Conservation (phyloP, 2,113 vertebrate genomes). For the Talpa occidentalis region DNA sequence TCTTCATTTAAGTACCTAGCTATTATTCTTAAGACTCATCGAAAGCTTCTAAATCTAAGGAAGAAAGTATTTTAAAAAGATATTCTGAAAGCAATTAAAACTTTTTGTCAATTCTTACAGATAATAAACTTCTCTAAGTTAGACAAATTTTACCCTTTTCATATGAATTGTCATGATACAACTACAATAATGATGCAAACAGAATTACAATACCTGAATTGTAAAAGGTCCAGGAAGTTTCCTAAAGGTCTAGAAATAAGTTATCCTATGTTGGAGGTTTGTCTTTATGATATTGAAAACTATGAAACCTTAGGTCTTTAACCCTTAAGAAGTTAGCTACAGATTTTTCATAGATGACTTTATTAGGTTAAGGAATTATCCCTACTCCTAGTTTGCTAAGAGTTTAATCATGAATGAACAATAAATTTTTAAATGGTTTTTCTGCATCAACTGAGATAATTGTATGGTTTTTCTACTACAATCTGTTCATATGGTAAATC, state of each 20-base stretch:
- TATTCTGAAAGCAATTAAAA: not conserved
- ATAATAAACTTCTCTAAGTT: not conserved
- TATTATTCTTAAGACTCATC: not conserved
- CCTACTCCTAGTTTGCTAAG: no score
- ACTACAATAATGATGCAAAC: not conserved
- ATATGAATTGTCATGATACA: not conserved
- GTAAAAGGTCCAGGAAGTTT: not conserved
- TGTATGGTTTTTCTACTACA: no score
- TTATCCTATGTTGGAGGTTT: not conserved
- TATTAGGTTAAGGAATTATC: no score
- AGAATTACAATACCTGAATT: not conserved
- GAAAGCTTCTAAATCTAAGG: not conserved
- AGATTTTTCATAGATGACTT: no score
- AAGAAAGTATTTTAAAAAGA: slow-evolving; percentile 10
- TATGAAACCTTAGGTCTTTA: not conserved
- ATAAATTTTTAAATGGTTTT: no score
- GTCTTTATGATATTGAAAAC: not conserved
- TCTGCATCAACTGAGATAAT: no score
- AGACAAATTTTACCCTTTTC: not conserved
- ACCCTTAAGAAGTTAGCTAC: no score
- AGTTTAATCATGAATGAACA: no score
- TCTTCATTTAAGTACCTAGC: not conserved
- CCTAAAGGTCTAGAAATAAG: not conserved
- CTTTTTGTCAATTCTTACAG: not conserved
- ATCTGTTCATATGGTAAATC: no score